Base-by-base conservation (phyloP, 2,888 invertebrate genomes). In the Acanthosoma haemorrhoidale region DNA sequence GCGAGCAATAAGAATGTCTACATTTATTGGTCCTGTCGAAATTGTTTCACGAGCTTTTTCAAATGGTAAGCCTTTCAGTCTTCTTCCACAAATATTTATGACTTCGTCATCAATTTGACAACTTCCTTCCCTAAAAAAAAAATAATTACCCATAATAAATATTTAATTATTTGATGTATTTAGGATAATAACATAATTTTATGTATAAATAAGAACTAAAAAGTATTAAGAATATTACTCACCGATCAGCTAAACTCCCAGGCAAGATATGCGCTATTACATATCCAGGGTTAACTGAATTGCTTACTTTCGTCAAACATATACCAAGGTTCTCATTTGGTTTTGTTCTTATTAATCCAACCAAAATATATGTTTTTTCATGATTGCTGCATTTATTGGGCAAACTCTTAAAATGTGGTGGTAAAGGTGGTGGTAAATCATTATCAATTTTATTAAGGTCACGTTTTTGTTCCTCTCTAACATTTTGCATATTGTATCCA, bases 261-360 rank as follows among this genome's bases (percentile, higher is more conserved):
- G 88, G 87, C 21, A 88, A 86, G 3, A 90, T 86, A 77, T 88
- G 87, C 25, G 88, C 88, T 3, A 90, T 87, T 71, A 88, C 81
- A 77, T 88, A 89, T 15, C 87, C 87, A n/a, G 83, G 78, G 70
- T 83, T 83, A n/a, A 83, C 84, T 78, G 85, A 83, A 69, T 85
- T 85, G 2, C 84, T 81, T 15, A 85, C 81, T 80, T 87, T 88
- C 3, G 88, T 87, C 71, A 90, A 88, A 76, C 87, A 87, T 78
- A 90, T 88, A 5, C 89, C 89, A 57, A 90, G 79, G 78, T 88
- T 88, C 77, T 88, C 87, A 36, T 82, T 80, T 3, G 84, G 82
- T 71, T 80, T 83, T 70, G 83, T 82, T 75, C 85, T 83, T 4
- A 81, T 78, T 72, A 88, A 83, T 75, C 84, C 83, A 5, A 87